Evolutionary conservation across 2,888 invertebrate genomes (phyloP).

Genomic region (Gnatocerus cornutus): DNA sequence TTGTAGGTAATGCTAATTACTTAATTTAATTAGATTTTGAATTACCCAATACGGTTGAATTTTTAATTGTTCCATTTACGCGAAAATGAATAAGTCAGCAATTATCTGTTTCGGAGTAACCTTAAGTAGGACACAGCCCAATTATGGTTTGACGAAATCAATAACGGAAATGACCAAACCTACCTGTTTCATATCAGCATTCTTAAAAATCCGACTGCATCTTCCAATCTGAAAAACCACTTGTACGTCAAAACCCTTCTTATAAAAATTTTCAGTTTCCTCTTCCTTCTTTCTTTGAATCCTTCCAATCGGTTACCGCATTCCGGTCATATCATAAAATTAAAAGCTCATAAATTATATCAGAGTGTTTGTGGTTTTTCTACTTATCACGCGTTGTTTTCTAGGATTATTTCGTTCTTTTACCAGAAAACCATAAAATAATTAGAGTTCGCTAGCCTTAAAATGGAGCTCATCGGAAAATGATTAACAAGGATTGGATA

Average conservation of each 20-base stretch:
- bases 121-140: too few relatives aligned
- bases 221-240: not conserved
- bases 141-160: too few relatives aligned
- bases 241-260: slow-evolving; percentile 22
- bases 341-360: slow-evolving; percentile 22
- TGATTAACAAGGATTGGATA: slow-evolving; percentile 22
- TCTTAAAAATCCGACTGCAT: too few relatives aligned
- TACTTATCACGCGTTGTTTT: slow-evolving; percentile 25
- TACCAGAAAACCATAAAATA: slow-evolving; percentile 11
- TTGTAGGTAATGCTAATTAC: not conserved
- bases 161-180: too few relatives aligned
- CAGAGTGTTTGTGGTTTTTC: slow-evolving; percentile 31
- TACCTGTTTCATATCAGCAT: too few relatives aligned
- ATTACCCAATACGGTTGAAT: too few relatives aligned
- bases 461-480: not conserved
- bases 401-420: slow-evolving; percentile 18
- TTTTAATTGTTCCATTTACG: too few relatives aligned
- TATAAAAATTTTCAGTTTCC: slow-evolving; percentile 7
- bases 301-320: not conserved
- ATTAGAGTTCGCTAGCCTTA: slow-evolving; percentile 19
- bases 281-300: not conserved
- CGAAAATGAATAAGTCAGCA: too few relatives aligned
- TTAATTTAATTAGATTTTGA: too few relatives aligned
- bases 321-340: slow-evolving; percentile 3
- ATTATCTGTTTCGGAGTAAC: too few relatives aligned